Evolutionary conservation across 2,113 vertebrate genomes (phyloP).

Genomic region (Platichthys flesus): DNA sequence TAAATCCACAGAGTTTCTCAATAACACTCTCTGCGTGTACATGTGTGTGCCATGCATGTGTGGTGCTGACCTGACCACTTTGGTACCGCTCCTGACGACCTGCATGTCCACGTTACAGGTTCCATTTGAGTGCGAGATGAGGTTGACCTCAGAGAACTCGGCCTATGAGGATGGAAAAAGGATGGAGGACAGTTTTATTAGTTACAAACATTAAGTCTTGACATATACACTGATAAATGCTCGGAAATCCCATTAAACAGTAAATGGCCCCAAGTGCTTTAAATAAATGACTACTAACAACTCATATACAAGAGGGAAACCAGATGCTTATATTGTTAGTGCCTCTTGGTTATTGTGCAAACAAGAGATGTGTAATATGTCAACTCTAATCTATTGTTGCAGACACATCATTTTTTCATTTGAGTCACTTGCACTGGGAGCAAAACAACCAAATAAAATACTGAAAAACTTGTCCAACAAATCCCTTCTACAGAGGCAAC

Average conservation of each 20-base stretch:
- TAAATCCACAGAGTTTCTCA: background rate
- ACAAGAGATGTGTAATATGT: background rate
- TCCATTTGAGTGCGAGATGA: constrained; percentile 92
- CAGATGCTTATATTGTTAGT: background rate
- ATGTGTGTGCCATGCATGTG: background rate
- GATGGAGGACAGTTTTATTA: background rate
- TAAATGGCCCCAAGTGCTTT: background rate
- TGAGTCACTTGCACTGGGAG: background rate
- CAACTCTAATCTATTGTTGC: background rate
- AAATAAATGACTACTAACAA: constrained; percentile 3
- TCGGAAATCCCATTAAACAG: background rate
- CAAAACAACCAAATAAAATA: constrained; percentile 5
- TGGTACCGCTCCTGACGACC: constrained; percentile 89
- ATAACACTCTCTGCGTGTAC: background rate
- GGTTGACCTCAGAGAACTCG: constrained; percentile 96
- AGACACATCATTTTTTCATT: background rate
- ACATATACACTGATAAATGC: background rate
- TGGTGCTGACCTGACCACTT: constrained; percentile 89
- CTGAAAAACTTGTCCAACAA: background rate
- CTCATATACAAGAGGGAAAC: background rate
- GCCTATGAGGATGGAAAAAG: constrained; percentile 81
- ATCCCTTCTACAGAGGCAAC: background rate
- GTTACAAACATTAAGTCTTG: background rate
- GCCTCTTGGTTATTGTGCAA: background rate
- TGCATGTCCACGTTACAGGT: constrained; percentile 94